phyloP scores from a whole-genome alignment of 2,113 vertebrate species.

The Gavialis gangeticus region DNA sequence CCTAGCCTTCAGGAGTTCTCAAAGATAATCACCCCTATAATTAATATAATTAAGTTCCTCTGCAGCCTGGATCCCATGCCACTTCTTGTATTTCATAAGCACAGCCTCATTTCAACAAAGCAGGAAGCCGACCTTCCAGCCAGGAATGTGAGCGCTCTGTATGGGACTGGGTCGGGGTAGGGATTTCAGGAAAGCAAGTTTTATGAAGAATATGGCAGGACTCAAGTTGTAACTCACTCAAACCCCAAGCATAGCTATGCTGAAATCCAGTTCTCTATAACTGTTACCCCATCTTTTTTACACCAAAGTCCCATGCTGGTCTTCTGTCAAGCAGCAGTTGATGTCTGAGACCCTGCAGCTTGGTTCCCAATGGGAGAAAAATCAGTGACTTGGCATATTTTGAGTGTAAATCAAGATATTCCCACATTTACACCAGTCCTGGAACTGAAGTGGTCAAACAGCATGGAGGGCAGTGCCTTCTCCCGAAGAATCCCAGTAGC shows the following conservation, averaged over 20 bases:
- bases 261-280: neutral
- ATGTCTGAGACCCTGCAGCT: neutral
- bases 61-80: neutral
- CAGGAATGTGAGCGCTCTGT: no score
- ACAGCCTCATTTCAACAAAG: neutral
- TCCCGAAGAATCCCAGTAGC: neutral
- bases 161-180: no score
- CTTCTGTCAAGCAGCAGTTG: neutral
- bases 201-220: neutral
- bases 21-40: neutral
- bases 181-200: neutral
- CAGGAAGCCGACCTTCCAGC: no score
- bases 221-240: neutral
- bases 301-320: neutral
- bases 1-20: no score
- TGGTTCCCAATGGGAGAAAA: neutral
- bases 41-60: neutral
- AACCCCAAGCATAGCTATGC: neutral
- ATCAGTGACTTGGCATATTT: rapidly evolving
- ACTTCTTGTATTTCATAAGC: neutral
- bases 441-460: neutral
- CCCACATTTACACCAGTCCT: rapidly evolving
- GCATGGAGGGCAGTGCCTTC: neutral
- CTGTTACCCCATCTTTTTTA: neutral
- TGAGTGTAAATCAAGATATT: neutral